A percentile compares a stretch with the other conserved stretches of the same genome.
phyloP scores from a whole-genome alignment of 2,888 invertebrate genomes.

The Clusia tigrina region DNA sequence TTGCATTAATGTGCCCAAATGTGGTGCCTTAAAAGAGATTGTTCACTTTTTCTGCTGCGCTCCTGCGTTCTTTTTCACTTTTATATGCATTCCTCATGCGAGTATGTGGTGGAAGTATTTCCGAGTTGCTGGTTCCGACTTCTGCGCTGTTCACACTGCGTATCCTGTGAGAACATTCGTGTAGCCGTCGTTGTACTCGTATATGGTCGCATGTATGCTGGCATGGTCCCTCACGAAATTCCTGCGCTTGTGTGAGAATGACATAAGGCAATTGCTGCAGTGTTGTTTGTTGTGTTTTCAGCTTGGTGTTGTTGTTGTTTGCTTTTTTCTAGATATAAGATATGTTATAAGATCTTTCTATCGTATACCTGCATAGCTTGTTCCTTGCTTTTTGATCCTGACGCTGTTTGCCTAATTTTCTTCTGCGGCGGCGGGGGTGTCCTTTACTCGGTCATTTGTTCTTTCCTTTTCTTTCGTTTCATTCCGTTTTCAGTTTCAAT shows the following conservation, averaged over 20 bases:
- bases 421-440: constrained; percentile 41
- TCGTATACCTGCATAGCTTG: background rate
- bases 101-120: background rate
- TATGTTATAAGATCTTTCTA: background rate
- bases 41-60: background rate
- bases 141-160: background rate
- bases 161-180: background rate
- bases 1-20: background rate
- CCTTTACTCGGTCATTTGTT: no score
- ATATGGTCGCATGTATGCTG: no score
- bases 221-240: background rate
- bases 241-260: constrained; percentile 8
- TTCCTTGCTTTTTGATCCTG: constrained; percentile 35
- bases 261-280: constrained; percentile 17
- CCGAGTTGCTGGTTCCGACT: background rate
- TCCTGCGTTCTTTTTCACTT: background rate
- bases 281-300: constrained; percentile 4
- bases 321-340: constrained; percentile 7
- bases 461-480: background rate
- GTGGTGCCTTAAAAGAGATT: background rate
- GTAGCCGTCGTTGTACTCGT: background rate
- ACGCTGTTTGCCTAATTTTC: constrained; percentile 56
- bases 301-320: constrained; percentile 5
- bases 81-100: no score
- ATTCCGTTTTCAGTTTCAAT: constrained; percentile 36